Evolutionary conservation across 2,113 vertebrate genomes (phyloP).

Genomic region (Rhinoptilus africanus): DNA sequence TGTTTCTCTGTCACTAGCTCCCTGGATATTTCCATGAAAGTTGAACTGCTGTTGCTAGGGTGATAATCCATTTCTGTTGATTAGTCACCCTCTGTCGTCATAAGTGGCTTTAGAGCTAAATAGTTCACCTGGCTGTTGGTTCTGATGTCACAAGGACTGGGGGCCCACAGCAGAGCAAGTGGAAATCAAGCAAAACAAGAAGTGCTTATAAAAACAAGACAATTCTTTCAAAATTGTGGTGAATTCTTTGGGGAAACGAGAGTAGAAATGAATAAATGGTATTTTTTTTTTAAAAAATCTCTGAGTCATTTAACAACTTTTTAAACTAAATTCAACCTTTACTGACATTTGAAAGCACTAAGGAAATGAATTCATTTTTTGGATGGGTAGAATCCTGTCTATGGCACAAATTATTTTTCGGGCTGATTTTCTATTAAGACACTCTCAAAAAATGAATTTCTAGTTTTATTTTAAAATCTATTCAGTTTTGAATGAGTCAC

Average conservation of each 20-base stretch:
- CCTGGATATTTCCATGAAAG: neutral
- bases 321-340: neutral
- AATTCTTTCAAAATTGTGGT: neutral
- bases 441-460: neutral
- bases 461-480: slow-evolving; percentile 49
- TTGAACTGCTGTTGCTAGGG: neutral
- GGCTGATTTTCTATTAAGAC: slow-evolving; percentile 33
- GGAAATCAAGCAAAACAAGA: neutral
- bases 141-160: neutral
- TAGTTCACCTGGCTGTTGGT: neutral
- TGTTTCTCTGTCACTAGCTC: neutral
- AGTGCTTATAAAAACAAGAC: neutral
- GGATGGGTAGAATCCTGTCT: neutral
- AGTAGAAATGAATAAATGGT: neutral
- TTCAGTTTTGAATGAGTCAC: slow-evolving; percentile 58
- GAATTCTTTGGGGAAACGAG: neutral
- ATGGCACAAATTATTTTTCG: neutral
- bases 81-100: neutral
- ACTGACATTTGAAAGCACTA: neutral
- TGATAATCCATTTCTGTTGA: neutral
- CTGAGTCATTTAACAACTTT: neutral
- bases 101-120: neutral
- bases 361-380: neutral
- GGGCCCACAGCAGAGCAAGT: neutral
- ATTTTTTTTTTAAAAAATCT: neutral